Evolutionary conservation across 2,797 vertebrate genomes (phyloP), one percentile per base, ranked within the genome.

Genomic region (Enteromius fasciolatus): DNA sequence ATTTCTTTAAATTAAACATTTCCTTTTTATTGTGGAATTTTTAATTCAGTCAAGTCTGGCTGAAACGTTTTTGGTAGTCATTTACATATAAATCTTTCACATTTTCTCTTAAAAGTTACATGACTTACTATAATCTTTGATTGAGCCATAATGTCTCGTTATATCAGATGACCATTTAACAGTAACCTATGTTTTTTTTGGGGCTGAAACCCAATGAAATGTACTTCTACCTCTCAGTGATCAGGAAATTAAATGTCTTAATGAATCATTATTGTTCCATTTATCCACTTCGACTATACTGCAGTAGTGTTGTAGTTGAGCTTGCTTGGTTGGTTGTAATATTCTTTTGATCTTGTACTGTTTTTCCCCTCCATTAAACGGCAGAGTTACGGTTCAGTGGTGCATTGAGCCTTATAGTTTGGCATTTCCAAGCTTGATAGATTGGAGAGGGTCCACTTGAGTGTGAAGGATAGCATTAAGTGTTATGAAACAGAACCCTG

Each of bases 351-450:
- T 86, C 36, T 82, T 46, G 20, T 36, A 67, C 76, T 78, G 82
- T 74, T 54, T 68, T 80, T 41, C 66, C 54, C 23, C 78, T 75
- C 73, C 83, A 86, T 85, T 84, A 86, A 75, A 52, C 31, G 28
- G 39, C 64, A 39, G 23, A 63, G 78, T 48, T 87, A 64, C 72
- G 72, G 80, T 83, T 87, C 80, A 87, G 44, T 81, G 76, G 69
- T 80, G 74, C 74, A 50, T 33, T 81, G 73, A 75, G 77, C 76
- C 74, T 80, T 61, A 54, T 78, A 39, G 78, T 72, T 76, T 85
- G 74, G 50, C 85, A 82, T 86, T 85, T 86, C n/a, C 50, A 73
- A 46, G 57, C 39, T 76, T 85, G 80, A 86, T 85, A 76, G 78
- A 72, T 68, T 78, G 61, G 23, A 80, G 39, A 57, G 78, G 78